These are phyloP conservation scores for Campylorhamphus procurvoides DNA, from an alignment of 2,113 vertebrate species.

Conservation along the genomic window DNA sequence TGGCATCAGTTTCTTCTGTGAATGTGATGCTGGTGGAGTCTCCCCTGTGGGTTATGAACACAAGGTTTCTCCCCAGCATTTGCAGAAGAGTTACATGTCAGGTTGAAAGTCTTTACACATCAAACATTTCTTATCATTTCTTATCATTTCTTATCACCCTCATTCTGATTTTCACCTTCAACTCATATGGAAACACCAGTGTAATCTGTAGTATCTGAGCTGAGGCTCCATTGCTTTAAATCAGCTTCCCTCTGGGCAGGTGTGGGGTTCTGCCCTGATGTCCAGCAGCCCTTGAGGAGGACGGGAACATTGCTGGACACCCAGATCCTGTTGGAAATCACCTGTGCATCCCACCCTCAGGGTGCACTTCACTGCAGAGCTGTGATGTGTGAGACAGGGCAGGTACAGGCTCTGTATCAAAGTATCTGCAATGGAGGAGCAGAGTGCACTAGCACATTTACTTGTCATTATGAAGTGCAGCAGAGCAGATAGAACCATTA, in stretches of 20 bases:
- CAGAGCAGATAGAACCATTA: constrained; percentile 62
- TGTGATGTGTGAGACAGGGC: not conserved
- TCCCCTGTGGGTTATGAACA: not conserved
- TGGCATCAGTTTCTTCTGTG: not conserved
- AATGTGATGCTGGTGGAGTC: not conserved
- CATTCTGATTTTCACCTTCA: not conserved
- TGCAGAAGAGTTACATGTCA: not conserved
- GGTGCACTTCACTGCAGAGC: not conserved
- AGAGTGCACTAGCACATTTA: constrained; percentile 8
- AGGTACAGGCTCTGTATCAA: not conserved
- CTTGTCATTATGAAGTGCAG: constrained; percentile 64
- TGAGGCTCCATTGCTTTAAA: not conserved
- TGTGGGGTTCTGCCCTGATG: not conserved
- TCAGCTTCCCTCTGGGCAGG: not conserved
- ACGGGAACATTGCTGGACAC: not conserved
- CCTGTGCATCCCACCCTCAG: fast-evolving
- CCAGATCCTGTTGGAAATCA: not conserved
- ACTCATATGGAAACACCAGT: not conserved
- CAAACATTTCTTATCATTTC: not conserved
- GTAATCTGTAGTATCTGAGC: not conserved
- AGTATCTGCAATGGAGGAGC: not conserved
- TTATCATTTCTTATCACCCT: not conserved
- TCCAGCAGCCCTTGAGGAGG: not conserved
- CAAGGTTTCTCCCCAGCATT: not conserved
- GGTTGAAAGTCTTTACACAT: not conserved